phyloP scores from a whole-genome alignment of 2,113 vertebrate genomes.

The Heloderma charlesbogerti region DNA sequence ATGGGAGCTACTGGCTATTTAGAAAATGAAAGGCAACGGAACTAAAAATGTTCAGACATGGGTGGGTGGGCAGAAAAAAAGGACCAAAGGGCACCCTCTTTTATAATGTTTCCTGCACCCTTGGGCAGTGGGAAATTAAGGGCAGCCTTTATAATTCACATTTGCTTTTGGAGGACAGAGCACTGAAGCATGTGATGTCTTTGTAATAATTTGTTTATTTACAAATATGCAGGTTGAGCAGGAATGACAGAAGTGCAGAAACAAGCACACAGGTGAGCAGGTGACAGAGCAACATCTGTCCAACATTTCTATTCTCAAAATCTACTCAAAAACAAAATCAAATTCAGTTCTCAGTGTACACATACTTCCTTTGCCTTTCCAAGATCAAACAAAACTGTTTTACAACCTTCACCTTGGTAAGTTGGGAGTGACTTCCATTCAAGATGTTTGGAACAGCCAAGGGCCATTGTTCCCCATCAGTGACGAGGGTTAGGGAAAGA shows the following conservation, averaged over 20 bases:
- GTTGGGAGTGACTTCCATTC: background rate
- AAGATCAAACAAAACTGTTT: background rate
- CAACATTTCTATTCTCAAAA: too few species aligned
- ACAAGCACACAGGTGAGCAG: background rate
- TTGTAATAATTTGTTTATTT: background rate
- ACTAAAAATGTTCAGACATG: too few species aligned
- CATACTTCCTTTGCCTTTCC: background rate
- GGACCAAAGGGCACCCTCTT: background rate
- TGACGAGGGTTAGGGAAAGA: background rate
- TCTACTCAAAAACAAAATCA: background rate
- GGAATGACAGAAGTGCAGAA: background rate
- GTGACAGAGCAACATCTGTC: background rate
- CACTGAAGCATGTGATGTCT: background rate
- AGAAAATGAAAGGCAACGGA: background rate
- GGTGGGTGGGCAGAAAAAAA: background rate
- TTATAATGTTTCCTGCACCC: background rate
- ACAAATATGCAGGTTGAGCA: background rate
- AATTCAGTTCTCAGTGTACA: background rate
- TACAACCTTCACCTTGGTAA: background rate
- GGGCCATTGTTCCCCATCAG: too few species aligned
- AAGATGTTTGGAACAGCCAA: background rate
- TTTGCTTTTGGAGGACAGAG: background rate
- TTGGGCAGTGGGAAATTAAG: background rate
- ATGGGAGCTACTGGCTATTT: background rate
- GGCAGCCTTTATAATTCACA: background rate